These are phyloP conservation scores for Phylloscopus trochiloides DNA, from an alignment of 2,113 vertebrate species.

Conservation along the genomic window DNA sequence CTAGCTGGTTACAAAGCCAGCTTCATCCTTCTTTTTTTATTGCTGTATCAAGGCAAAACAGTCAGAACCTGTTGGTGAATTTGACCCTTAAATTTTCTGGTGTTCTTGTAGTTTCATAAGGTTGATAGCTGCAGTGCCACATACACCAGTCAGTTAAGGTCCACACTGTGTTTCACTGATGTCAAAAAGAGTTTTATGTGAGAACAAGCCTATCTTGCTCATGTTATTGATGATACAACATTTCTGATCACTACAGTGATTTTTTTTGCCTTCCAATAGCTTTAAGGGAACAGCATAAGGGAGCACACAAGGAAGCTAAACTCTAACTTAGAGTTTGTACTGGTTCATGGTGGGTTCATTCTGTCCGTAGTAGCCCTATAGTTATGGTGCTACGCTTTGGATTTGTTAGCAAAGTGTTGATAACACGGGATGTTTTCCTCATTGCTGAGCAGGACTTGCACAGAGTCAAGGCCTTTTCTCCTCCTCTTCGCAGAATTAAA, in stretches of 20 bases:
- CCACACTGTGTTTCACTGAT: background rate
- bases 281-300: background rate
- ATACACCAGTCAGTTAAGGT: background rate
- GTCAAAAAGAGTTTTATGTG: background rate
- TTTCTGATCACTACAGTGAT: background rate
- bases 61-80: background rate
- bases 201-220: background rate
- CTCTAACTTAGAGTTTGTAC: background rate
- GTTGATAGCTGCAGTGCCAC: background rate
- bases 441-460: background rate
- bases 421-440: background rate
- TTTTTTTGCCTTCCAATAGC: background rate
- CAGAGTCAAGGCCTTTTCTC: background rate
- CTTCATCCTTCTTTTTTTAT: background rate
- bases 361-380: background rate
- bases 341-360: background rate
- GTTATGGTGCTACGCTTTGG: background rate
- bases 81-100: background rate
- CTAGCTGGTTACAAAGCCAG: background rate
- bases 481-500: background rate
- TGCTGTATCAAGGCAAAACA: background rate
- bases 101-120: rapidly evolving
- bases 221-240: background rate
- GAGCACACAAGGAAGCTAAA: background rate
- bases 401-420: background rate